Evolutionary conservation across 2,888 invertebrate genomes (phyloP).

Genomic region (Phalera bucephala): DNA sequence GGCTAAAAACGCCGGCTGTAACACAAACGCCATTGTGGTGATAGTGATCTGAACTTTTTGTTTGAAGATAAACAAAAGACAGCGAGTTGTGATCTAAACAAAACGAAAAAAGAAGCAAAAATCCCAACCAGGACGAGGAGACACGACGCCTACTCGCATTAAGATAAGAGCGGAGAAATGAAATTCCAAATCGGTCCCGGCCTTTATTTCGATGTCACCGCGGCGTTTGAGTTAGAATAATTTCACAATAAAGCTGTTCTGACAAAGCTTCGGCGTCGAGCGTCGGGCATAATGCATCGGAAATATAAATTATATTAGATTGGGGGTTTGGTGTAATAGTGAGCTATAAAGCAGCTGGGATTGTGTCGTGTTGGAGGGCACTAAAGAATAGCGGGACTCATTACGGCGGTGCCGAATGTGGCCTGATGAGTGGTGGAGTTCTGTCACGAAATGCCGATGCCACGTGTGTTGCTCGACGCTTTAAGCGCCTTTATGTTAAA

Average conservation of each 20-base stretch:
- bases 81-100: conserved; percentile 30
- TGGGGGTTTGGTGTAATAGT: conserved; percentile 54
- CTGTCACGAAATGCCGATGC: conserved; percentile 53
- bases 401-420: conserved; percentile 59
- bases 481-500: conserved; percentile 22
- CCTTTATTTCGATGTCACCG: conserved; percentile 52
- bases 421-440: conserved; percentile 46
- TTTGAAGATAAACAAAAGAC: background rate
- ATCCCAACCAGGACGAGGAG: conserved; percentile 29
- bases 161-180: conserved; percentile 56
- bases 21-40: background rate
- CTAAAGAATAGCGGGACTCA: conserved; percentile 65
- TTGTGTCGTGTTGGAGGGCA: conserved; percentile 60
- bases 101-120: conserved; percentile 37
- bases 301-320: conserved; percentile 71
- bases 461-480: conserved; percentile 21
- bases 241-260: conserved; percentile 53
- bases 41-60: conserved; percentile 15
- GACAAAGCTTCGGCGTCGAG: conserved; percentile 47
- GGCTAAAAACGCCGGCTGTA: background rate
- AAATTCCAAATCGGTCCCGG: conserved; percentile 52
- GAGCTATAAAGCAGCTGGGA: conserved; percentile 29
- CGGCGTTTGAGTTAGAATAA: conserved; percentile 43
- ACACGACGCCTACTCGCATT: conserved; percentile 47
- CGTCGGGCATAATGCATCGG: conserved; percentile 64